Base-by-base conservation (phyloP, 2,797 vertebrate genomes). In the Loris lydekkerianus region DNA sequence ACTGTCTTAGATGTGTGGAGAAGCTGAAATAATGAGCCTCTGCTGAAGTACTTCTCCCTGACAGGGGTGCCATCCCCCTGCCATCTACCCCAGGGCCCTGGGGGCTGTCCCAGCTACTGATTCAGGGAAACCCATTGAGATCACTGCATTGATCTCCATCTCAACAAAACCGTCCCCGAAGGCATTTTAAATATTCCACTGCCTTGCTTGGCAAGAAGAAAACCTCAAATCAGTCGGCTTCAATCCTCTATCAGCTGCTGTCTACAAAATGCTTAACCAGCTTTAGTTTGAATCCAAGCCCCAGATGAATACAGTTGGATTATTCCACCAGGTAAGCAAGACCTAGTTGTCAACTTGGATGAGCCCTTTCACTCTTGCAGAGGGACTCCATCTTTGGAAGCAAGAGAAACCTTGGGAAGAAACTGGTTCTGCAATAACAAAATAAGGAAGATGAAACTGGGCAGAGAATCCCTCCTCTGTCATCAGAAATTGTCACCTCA, bases 1-100 rank as follows among this genome's bases (percentile, higher is more conserved):
- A 21, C 82, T 34, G 34, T 84, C 89, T 67, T 43, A 31, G 88
- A 43, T 17, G 37, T 13, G 25, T n/a, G n/a, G 18, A 58, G n/a
- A 82, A 21, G 31, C 75, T 6, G 58, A 78, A 70, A 86, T 95
- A 95, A 96, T 53, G 75, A 94, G 86, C 20, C 23, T 80, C 67
- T 81, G 9, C 23, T 40, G 31, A 21, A 72, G 67, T 17, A 15
- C 76, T 20, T 60, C n/a, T 61, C 61, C 25, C 40, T 23, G 40
- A 17, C 17, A 13, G 1, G 20, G 4, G n/a, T 14, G 46, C 9
- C n/a, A 91, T 72, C 80, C 56, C 86, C 92, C 29, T 1, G 40
- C 9, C n/a, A 91, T 72, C 80, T 56, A 80, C 92, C 37, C 1
- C 8, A 29, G 90, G 80, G 76, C 11, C 61, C 43, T 5, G 8